Evolutionary conservation across 2,888 invertebrate genomes (phyloP).

Genomic region (Phoenoteleia sp.): DNA sequence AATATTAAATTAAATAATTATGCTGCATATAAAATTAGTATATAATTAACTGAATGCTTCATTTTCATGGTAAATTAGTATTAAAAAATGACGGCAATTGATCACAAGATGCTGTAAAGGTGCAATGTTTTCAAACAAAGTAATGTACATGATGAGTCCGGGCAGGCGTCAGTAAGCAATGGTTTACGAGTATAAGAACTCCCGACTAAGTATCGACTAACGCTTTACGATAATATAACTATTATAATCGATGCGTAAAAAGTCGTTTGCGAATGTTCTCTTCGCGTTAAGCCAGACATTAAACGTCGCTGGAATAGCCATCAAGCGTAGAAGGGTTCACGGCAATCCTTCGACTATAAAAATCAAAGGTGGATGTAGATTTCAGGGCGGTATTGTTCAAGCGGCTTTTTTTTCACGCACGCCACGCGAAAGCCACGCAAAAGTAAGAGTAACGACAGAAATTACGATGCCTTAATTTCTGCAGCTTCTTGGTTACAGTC

Average conservation of each 20-base stretch:
- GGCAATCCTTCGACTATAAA: conserved; percentile 80
- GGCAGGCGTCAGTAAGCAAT: conserved; percentile 65
- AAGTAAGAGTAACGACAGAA: conserved; percentile 76
- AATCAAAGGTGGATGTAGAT: conserved; percentile 83
- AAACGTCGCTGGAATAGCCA: conserved; percentile 83
- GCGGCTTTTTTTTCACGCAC: conserved; percentile 74
- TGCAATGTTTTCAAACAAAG: conserved; percentile 41
- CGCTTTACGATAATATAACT: conserved; percentile 79
- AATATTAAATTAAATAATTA: conserved; percentile 10
- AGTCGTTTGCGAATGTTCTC: conserved; percentile 78
- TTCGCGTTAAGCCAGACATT: conserved; percentile 81
- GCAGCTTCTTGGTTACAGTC: conserved; percentile 63
- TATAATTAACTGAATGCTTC: not conserved
- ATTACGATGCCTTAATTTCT: conserved; percentile 76
- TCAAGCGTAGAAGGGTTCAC: conserved; percentile 74
- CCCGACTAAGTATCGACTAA: conserved; percentile 79
- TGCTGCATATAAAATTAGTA: not conserved
- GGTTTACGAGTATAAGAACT: conserved; percentile 82
- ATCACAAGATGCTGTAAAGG: conserved; percentile 42
- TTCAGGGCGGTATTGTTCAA: conserved; percentile 84
- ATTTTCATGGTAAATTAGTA: not conserved
- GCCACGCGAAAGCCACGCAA: conserved; percentile 74
- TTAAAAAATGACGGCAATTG: conserved; percentile 36
- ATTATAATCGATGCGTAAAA: conserved; percentile 83
- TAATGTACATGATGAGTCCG: conserved; percentile 53